Base-by-base conservation (phyloP, 2,888 invertebrate species). In the Tetrapedia diversipes region DNA sequence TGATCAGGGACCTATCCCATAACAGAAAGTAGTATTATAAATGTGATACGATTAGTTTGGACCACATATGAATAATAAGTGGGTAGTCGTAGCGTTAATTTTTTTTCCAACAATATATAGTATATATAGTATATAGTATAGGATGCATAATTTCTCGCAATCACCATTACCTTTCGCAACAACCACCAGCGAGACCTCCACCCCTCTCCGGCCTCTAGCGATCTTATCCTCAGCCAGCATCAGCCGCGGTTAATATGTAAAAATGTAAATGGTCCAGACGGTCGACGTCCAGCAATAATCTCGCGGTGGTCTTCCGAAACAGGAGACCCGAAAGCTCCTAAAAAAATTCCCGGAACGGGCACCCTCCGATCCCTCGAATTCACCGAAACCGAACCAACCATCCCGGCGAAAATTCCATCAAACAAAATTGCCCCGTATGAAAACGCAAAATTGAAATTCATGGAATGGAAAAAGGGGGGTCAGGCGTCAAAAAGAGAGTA, bases 181-280 rank as follows among this genome's bases (percentile, higher is more conserved):
- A 11, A 10, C 14, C 16, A 32, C 2, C 32, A 8, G 0, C 22
- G 1, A 32, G 41, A 29, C 4, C 16, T 19, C 47, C 14, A 11
- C 32, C 19, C 24, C 14, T 3, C 1, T 3, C 1, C 14, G 11
- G 14, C 29, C 6, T 10, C 53, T 11, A 45, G 24, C n/a, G 24
- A 27, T 7, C 24, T 56, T 70, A 70, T 64, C 64, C 63, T 11
- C 14, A 11, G n/a, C 29, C 37, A 49, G 34, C 22, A 70, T 70
- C 64, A 32, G 10, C 32, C 22, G 11, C 39, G 65, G 56, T 72
- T 72, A 72, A 66, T 66, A 72, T 72, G 66, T 72, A 72, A 66
- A 72, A 72, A 72, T 72, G 71, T 66, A 66, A 72, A 72, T 66
- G 51, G 53, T 53, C 49, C 45, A 24, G 66, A 72, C 56, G 49